A percentile compares a stretch with the other conserved stretches of the same genome.
These are phyloP conservation scores for Orestias chungarensis DNA, from an alignment of 2,797 vertebrate species.

Conservation along the genomic window DNA sequence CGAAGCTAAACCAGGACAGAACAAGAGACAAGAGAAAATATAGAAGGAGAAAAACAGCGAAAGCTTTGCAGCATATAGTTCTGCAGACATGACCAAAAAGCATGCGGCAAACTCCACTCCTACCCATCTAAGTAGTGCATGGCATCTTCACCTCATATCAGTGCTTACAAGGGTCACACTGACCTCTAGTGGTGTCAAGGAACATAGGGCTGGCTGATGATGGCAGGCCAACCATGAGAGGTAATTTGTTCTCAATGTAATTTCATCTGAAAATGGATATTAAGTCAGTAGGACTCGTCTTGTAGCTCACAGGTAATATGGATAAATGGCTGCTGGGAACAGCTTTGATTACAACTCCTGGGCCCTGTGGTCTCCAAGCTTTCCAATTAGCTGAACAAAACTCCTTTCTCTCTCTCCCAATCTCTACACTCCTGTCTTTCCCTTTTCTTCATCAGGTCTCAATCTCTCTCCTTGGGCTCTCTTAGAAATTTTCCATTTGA, in stretches of 20 bases:
- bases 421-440: neutral
- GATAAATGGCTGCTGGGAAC: slow-evolving; percentile 60
- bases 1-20: slow-evolving; percentile 32
- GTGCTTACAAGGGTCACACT: slow-evolving; percentile 64
- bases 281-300: slow-evolving; percentile 46
- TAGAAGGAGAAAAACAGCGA: slow-evolving; percentile 18
- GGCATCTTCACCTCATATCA: slow-evolving; percentile 35
- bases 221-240: slow-evolving; percentile 13
- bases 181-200: slow-evolving; percentile 76
- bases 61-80: slow-evolving; percentile 40
- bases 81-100: slow-evolving; percentile 58
- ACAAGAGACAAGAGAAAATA: slow-evolving; percentile 1
- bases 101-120: slow-evolving; percentile 52
- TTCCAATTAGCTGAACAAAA: slow-evolving; percentile 58
- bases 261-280: slow-evolving; percentile 69
- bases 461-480: slow-evolving; percentile 26
- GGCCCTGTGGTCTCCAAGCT: slow-evolving; percentile 38
- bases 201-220: slow-evolving; percentile 10
- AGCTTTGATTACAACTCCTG: slow-evolving; percentile 46
- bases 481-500: slow-evolving; percentile 65
- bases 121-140: slow-evolving; percentile 27
- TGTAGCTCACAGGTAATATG: slow-evolving; percentile 45
- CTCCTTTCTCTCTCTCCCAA: neutral
- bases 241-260: slow-evolving; percentile 57
- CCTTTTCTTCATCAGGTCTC: slow-evolving; percentile 1